Conservation (phyloP, 2,888 invertebrate species). For the Yponomeuta sedellus region DNA sequence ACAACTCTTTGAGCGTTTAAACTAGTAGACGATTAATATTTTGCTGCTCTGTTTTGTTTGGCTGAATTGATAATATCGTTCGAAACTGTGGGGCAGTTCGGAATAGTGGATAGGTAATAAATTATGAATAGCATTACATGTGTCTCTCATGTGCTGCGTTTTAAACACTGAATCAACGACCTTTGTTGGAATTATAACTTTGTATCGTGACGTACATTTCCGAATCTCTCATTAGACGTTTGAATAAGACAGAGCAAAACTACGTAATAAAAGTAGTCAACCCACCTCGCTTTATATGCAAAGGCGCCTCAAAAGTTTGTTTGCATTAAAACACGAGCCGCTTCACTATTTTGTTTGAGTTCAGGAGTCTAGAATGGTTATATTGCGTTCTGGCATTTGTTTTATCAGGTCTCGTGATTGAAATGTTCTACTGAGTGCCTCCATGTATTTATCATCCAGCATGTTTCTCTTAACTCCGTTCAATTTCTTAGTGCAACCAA, state of each 20-base stretch:
- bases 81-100: neutral
- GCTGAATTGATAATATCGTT: neutral
- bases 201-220: constrained; percentile 29
- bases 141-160: constrained; percentile 65
- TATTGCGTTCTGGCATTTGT: constrained; percentile 76
- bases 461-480: constrained; percentile 44
- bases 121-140: constrained; percentile 10
- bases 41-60: constrained; percentile 15
- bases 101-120: neutral
- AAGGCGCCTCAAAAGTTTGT: constrained; percentile 77
- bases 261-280: constrained; percentile 72
- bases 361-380: constrained; percentile 73
- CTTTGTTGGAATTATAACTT: constrained; percentile 34
- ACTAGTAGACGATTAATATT: neutral
- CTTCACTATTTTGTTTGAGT: constrained; percentile 76
- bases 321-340: constrained; percentile 77
- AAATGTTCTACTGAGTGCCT: constrained; percentile 46
- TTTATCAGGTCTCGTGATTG: constrained; percentile 45
- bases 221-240: constrained; percentile 31
- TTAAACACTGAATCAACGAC: constrained; percentile 34
- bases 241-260: constrained; percentile 71
- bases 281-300: constrained; percentile 77
- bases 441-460: constrained; percentile 54
- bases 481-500: constrained; percentile 55
- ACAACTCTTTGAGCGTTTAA: constrained; percentile 13